Base-by-base conservation (phyloP, 2,113 vertebrate genomes). In the Sialia sialis region DNA sequence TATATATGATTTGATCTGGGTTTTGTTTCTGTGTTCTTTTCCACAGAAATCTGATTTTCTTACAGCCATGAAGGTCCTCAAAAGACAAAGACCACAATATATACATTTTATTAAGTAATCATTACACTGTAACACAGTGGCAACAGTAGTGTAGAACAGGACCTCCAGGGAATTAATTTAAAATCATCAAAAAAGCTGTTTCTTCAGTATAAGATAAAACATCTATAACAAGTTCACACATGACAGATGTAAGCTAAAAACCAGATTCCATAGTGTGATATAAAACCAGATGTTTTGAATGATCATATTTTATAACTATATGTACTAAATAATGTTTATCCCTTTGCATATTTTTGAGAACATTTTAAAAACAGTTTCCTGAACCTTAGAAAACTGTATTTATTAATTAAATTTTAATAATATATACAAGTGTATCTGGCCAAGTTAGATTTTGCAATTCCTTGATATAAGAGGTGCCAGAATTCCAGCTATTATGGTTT, bases 201-300 rank as follows among this genome's bases (percentile, higher is more conserved):
- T 98, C 97, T 97, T 97, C 95, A 95, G 90, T 97, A 96, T 95
- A 97, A 97, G 96, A 97, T 97, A 98, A 98, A 98, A 98, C 97
- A 98, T 98, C 97, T 94, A 96, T 98, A 98, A 98, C 97, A 98
- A 98, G 97, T 98, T 98, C 98, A 98, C 98, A 98, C 98, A 97
- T 98, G 97, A 97, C 98, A 98, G 98, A 98, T 98, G 98, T 81
- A 97, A 97, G 96, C 78, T 97, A 97, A 97, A 97, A 98, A 55
- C 94, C 97, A 96, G 96, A 97, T 96, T 97, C 91, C 68, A 90
- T 34, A 97, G 97, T 98, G 97, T 97, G 97, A 98, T 95, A 85
- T 87, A 97, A 98, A 98, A 97, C 87, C 98, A 98, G 98, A 97
- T 98, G 98, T 98, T 98, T 98, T 97, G 97, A 98, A 97, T 97